Percentiles rank a stretch among this genome's conserved stretches.
phyloP scores from a whole-genome alignment of 2,113 vertebrate genomes.

The Anolis carolinensis region DNA sequence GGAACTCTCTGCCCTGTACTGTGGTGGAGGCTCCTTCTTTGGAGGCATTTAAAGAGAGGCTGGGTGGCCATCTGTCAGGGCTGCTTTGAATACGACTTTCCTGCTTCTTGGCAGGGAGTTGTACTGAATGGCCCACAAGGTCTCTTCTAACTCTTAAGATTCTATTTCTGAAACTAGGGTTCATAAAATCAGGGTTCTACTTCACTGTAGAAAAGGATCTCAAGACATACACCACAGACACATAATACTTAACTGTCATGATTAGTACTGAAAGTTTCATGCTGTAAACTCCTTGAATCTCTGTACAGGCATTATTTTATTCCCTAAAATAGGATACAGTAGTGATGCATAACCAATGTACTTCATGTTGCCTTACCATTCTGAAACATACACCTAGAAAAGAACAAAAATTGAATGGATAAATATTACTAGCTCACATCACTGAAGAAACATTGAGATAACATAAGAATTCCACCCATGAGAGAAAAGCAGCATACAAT shows the following conservation, averaged over 20 bases:
- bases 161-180: slow-evolving; percentile 3
- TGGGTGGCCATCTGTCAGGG: too few species aligned
- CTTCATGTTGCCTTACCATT: slow-evolving; percentile 84
- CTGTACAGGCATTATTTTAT: slow-evolving; percentile 57
- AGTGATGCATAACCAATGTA: background rate
- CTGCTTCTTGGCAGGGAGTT: too few species aligned
- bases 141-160: too few species aligned
- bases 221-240: background rate
- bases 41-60: too few species aligned
- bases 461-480: background rate
- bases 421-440: background rate
- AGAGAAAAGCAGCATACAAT: too few species aligned
- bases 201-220: background rate
- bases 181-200: slow-evolving; percentile 26
- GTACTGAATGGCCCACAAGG: too few species aligned
- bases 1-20: too few species aligned
- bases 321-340: slow-evolving; percentile 46
- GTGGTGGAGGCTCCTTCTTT: too few species aligned
- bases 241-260: background rate
- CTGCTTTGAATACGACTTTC: too few species aligned
- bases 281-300: background rate
- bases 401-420: slow-evolving; percentile 34
- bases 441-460: background rate
- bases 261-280: background rate
- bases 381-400: slow-evolving; percentile 91